A percentile compares a stretch with the other conserved stretches of the same genome.
Evolutionary conservation across 2,113 vertebrate species (phyloP).

Genomic region (Caloenas nicobarica): DNA sequence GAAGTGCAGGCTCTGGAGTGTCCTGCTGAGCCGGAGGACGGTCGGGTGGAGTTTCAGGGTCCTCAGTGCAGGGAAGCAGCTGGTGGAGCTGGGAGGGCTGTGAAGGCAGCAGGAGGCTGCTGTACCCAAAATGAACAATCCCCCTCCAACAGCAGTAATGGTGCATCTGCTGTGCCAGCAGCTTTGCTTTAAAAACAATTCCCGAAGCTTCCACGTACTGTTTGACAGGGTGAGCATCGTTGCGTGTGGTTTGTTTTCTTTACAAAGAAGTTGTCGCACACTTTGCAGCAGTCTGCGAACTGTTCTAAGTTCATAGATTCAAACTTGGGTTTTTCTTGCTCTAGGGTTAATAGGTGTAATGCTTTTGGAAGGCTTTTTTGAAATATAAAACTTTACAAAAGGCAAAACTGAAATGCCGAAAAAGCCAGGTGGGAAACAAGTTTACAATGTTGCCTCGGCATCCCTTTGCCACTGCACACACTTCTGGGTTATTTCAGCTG

Average conservation of each 20-base stretch:
- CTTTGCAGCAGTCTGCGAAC: background rate
- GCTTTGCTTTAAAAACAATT: background rate
- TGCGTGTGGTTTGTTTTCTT: background rate
- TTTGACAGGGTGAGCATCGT: background rate
- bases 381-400: background rate
- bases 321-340: background rate
- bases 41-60: background rate
- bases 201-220: background rate
- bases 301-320: accelerated
- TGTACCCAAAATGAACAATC: background rate
- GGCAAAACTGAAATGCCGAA: background rate
- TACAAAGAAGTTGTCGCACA: background rate
- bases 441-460: background rate
- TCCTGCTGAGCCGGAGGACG: background rate
- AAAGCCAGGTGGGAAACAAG: background rate
- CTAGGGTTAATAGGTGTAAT: background rate
- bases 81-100: background rate
- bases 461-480: background rate
- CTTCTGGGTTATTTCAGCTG: background rate
- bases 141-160: background rate
- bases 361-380: background rate
- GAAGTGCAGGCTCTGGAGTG: background rate
- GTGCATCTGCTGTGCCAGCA: background rate
- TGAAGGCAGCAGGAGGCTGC: background rate
- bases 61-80: background rate